Base-by-base conservation (phyloP, 2,888 invertebrate genomes). In the Mimachlamys varia region DNA sequence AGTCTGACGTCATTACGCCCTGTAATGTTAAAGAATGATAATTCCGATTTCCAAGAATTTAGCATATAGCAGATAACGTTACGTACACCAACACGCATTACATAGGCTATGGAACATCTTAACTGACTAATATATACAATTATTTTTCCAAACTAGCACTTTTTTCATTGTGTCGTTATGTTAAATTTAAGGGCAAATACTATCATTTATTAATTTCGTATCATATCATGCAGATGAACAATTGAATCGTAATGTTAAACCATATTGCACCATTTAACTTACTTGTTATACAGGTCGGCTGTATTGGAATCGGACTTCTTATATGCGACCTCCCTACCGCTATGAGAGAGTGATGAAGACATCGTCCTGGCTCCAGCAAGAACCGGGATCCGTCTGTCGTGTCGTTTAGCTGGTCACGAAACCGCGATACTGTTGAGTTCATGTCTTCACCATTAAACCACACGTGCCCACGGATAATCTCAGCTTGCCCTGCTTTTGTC, bases 331-430 rank as follows among this genome's bases (percentile, higher is more conserved):
- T 91, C 0, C 93, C 93, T 3, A 93, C 91, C 5, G 93, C 94
- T 88, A 89, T 92, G 50, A 94, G 76, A 0, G 93, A 92, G 49
- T 93, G 92, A 87, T 92, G 90, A 4, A 93, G 89, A 91, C 94
- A 94, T 58, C 93, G 91, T 0, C 94, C 94, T 13, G 94, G 94
- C 87, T 94, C 94, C 91, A 94, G 91, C 22, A 87, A 37, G 53
- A 94, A 94, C 53, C 91, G 90, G 15, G 90, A 88, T 27, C 92
- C 89, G n/a, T 88, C 58, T 33, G 37, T 90, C 7, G 88, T 87
- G 7, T 88, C 89, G 15, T 88, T 53, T 10, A 76, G 53, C 0
- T 87, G 49, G 13, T 93, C 93, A 49, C 90, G 87, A 88, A 89
- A 93, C 87, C 93, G 92, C 13, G 92, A 90, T 3, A 94, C 89